These are phyloP conservation scores for Lycocorax pyrrhopterus DNA, from an alignment of 2,113 vertebrate species.

Conservation along the genomic window DNA sequence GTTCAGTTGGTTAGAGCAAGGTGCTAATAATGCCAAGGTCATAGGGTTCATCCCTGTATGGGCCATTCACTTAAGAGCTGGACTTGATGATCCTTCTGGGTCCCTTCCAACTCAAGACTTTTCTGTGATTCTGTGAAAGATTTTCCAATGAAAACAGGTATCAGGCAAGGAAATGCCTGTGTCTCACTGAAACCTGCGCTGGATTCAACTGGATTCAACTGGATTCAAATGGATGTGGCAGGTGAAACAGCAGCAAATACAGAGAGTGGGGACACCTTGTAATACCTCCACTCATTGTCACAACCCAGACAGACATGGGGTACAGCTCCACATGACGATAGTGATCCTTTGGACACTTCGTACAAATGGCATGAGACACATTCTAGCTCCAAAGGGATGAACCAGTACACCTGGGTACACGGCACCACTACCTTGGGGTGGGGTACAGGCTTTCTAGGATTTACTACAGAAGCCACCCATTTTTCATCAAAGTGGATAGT, in stretches of 20 bases:
- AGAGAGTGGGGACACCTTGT: background rate
- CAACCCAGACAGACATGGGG: background rate
- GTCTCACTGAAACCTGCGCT: background rate
- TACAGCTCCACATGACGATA: background rate
- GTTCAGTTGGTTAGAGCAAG: background rate
- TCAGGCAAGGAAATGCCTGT: background rate
- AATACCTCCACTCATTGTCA: background rate
- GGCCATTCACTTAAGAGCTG: background rate
- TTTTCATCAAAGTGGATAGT: background rate
- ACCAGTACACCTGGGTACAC: background rate
- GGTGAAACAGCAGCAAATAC: background rate
- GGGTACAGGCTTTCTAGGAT: background rate
- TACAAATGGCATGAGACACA: background rate
- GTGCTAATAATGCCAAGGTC: background rate
- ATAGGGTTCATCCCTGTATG: background rate
- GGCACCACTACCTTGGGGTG: fast-evolving
- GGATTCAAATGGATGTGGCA: background rate
- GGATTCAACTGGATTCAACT: background rate
- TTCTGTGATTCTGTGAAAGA: background rate
- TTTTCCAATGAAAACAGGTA: background rate
- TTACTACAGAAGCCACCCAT: background rate
- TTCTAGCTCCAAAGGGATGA: background rate
- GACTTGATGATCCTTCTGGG: background rate
- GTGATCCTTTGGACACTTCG: background rate
- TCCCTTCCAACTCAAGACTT: background rate